Conservation (phyloP, 2,113 vertebrate species). For the Marcusenius ussheri region DNA sequence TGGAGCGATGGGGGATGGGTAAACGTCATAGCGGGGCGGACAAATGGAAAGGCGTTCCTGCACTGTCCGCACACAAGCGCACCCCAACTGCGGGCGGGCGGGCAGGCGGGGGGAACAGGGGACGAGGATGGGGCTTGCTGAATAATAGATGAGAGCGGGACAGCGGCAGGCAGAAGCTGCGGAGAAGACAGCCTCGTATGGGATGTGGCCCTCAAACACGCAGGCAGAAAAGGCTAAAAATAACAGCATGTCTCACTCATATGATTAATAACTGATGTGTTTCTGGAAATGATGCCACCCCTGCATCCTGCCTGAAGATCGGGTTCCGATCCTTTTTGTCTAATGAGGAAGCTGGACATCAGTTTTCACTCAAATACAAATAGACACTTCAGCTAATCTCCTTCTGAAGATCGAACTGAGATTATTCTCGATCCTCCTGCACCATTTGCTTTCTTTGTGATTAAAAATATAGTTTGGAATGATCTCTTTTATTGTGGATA, state of each 20-base stretch:
- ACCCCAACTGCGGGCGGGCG: background rate
- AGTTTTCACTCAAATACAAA: background rate
- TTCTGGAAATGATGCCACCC: background rate
- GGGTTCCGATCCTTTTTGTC: background rate
- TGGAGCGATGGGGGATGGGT: background rate
- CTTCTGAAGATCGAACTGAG: background rate
- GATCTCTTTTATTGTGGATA: background rate
- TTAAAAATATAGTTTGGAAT: background rate
- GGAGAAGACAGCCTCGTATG: background rate
- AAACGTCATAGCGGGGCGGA: background rate
- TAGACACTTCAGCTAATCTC: background rate
- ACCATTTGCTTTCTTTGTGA: background rate
- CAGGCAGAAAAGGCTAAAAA: background rate
- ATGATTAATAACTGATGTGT: background rate
- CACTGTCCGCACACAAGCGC: background rate
- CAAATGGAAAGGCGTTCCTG: background rate
- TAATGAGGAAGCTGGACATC: background rate
- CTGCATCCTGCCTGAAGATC: background rate
- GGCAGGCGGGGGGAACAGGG: background rate
- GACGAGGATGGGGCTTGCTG: background rate
- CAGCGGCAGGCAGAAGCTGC: background rate
- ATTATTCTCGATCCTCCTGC: background rate
- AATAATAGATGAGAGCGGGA: slow-evolving; percentile 5
- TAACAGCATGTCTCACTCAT: background rate
- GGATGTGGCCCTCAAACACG: background rate